Percentiles rank a stretch among this genome's conserved stretches.
Evolutionary conservation across 2,888 invertebrate genomes (phyloP).

Genomic region (Sinodicranocentrus sp.): DNA sequence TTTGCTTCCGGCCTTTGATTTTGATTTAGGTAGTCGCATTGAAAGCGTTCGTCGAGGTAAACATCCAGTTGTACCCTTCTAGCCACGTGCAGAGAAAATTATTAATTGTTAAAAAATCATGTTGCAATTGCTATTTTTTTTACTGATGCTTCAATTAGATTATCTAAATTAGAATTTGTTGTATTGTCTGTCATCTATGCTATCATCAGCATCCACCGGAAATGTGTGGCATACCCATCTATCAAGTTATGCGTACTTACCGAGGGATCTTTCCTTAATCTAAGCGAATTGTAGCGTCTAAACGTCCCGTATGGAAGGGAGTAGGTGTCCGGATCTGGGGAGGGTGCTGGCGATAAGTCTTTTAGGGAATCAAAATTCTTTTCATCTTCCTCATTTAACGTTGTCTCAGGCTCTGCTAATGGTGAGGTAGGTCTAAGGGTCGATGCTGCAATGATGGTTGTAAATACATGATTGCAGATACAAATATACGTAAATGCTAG

Average conservation of each 20-base stretch:
- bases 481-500: too few species aligned
- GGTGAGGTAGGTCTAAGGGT: not conserved
- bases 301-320: slow-evolving; percentile 58
- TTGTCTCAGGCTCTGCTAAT: not conserved
- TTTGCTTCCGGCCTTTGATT: slow-evolving; percentile 48
- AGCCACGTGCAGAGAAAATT: not conserved
- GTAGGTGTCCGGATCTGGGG: slow-evolving; percentile 51
- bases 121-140: not conserved
- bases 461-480: too few species aligned
- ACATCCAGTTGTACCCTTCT: slow-evolving; percentile 64
- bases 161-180: slow-evolving; percentile 36
- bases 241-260: slow-evolving; percentile 44
- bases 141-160: slow-evolving; percentile 52
- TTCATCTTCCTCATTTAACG: slow-evolving; percentile 10
- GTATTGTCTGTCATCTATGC: not conserved
- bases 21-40: slow-evolving; percentile 51
- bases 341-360: slow-evolving; percentile 4
- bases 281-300: slow-evolving; percentile 57
- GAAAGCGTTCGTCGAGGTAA: slow-evolving; percentile 61
- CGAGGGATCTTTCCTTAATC: slow-evolving; percentile 54
- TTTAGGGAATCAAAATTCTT: not conserved
- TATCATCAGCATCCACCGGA: not conserved
- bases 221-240: not conserved
- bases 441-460: not conserved
- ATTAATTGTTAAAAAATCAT: not conserved